These are phyloP conservation scores for Drosophila rellima DNA, from an alignment of 2,888 invertebrate species.

Conservation along the genomic window DNA sequence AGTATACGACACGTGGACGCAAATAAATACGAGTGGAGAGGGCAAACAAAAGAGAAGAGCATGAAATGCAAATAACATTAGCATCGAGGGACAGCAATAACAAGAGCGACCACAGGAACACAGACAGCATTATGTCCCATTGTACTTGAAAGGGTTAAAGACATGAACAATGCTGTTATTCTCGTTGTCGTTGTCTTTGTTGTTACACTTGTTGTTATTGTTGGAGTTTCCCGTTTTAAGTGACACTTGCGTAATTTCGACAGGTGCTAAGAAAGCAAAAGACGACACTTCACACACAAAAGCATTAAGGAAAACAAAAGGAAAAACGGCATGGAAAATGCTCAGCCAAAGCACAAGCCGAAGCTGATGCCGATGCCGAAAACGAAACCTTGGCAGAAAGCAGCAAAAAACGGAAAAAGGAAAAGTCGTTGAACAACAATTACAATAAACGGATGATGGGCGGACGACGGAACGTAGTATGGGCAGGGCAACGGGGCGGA, in stretches of 20 bases:
- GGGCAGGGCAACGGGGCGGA: conserved; percentile 7
- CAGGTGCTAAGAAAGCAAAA: conserved; percentile 70
- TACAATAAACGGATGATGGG: conserved; percentile 62
- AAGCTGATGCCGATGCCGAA: conserved; percentile 19
- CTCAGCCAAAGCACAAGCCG: conserved; percentile 8
- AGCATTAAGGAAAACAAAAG: conserved; percentile 62
- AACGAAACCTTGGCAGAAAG: conserved; percentile 24
- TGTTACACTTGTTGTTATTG: conserved; percentile 36
- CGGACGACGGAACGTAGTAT: conserved; percentile 4
- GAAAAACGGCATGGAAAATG: conserved; percentile 31
- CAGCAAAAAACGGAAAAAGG: conserved; percentile 47
- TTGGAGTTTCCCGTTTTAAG: conserved; percentile 53
- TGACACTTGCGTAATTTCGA: conserved; percentile 76
- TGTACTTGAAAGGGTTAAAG: conserved; percentile 68
- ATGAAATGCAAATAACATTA: conserved; percentile 68
- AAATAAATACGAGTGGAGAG: conserved; percentile 15
- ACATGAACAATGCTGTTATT: conserved; percentile 41
- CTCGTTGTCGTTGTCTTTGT: conserved; percentile 19
- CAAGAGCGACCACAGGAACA: conserved; percentile 34
- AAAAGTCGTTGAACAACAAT: conserved; percentile 77
- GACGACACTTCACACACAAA: conserved; percentile 57
- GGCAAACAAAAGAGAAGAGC: conserved; percentile 16
- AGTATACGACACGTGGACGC: conserved; percentile 52
- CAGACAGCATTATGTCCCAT: conserved; percentile 28
- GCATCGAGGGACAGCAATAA: conserved; percentile 37